These are phyloP conservation scores for Hybos culiciformis DNA, from an alignment of 2,888 invertebrate species.

Conservation along the genomic window DNA sequence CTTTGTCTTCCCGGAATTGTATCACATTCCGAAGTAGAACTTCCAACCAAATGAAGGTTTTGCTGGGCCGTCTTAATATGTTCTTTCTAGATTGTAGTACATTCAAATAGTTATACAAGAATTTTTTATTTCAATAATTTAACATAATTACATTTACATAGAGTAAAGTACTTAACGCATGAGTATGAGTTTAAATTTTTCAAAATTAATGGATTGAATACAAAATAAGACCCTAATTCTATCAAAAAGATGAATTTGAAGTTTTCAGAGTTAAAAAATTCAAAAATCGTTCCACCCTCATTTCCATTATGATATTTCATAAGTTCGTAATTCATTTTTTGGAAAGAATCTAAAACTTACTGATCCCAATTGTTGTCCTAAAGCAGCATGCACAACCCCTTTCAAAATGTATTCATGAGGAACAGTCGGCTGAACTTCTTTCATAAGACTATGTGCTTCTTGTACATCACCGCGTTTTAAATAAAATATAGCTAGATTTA, in stretches of 20 bases:
- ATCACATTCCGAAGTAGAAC: slow-evolving; percentile 92
- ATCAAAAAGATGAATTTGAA: neutral
- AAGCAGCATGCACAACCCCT: slow-evolving; percentile 85
- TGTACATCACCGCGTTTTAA: slow-evolving; percentile 76
- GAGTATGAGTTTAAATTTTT: no score
- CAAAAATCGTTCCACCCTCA: neutral
- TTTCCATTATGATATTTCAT: no score
- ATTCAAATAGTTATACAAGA: no score
- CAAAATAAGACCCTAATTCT: no score
- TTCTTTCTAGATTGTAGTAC: slow-evolving; percentile 54
- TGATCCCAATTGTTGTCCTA: slow-evolving; percentile 85
- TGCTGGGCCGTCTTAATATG: slow-evolving; percentile 91
- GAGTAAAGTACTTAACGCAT: no score
- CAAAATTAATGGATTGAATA: no score
- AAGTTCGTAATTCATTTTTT: neutral
- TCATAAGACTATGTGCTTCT: slow-evolving; percentile 78
- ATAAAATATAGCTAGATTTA: slow-evolving; percentile 91
- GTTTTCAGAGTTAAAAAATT: neutral
- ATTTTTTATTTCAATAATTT: no score
- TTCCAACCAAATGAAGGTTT: slow-evolving; percentile 91
- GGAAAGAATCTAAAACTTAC: slow-evolving; percentile 42
- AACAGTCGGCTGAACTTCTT: slow-evolving; percentile 82
- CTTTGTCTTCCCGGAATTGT: slow-evolving; percentile 95
- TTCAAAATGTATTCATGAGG: slow-evolving; percentile 94
- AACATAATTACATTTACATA: no score